Evolutionary conservation across 2,113 vertebrate genomes (phyloP).

Genomic region (Erythrolamprus reginae): DNA sequence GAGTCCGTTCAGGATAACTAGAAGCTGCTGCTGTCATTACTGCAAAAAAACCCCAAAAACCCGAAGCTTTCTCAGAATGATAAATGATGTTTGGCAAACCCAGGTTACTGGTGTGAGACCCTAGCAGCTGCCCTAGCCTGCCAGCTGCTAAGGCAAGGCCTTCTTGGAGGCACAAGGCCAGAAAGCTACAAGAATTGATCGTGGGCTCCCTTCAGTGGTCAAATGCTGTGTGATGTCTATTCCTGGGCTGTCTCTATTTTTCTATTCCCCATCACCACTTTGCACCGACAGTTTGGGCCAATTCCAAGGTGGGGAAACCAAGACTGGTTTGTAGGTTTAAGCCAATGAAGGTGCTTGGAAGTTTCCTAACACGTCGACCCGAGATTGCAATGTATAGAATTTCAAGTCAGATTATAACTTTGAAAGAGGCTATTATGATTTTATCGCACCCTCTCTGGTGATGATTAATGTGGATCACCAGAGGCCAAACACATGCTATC

Average conservation of each 20-base stretch:
- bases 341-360: constrained; percentile 50
- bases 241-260: not conserved
- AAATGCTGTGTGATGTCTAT: not conserved
- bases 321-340: constrained; percentile 50
- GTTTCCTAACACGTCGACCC: constrained; percentile 29
- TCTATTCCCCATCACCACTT: not conserved
- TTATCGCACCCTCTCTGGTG: constrained; percentile 77
- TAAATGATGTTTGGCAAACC: not conserved
- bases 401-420: constrained; percentile 76
- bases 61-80: not conserved
- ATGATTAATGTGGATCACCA: constrained; percentile 79
- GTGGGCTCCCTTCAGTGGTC: not conserved
- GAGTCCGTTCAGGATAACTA: not conserved
- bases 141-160: not conserved
- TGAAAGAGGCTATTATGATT: constrained; percentile 82
- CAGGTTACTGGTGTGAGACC: not conserved
- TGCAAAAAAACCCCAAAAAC: too few relatives aligned
- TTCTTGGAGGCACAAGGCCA: not conserved
- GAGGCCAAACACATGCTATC: constrained; percentile 76
- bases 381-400: constrained; percentile 61
- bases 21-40: not conserved
- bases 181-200: too few relatives aligned
- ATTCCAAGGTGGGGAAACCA: not conserved
- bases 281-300: not conserved
- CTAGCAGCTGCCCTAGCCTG: not conserved